phyloP scores from a whole-genome alignment of 2,888 invertebrate species.

The Brassicogethes aeneus region DNA sequence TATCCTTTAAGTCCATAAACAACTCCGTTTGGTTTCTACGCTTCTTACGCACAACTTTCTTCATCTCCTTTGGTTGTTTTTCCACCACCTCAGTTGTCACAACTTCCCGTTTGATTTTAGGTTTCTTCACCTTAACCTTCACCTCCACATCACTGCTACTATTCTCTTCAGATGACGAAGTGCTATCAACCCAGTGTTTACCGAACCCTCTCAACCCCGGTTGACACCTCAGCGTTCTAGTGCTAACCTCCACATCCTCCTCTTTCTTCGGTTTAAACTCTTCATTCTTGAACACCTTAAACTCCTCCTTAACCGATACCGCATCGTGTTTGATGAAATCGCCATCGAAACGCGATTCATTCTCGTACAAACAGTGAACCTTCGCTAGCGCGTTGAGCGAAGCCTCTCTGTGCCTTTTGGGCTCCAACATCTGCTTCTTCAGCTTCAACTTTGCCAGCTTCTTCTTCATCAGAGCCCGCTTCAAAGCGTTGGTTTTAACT shows the following conservation, averaged over 20 bases:
- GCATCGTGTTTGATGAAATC: slow-evolving; percentile 4
- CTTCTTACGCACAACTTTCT: slow-evolving; percentile 43
- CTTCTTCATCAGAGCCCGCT: slow-evolving; percentile 4
- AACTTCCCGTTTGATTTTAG: slow-evolving; percentile 30
- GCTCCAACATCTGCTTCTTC: slow-evolving; percentile 37
- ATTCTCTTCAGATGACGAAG: slow-evolving; percentile 51
- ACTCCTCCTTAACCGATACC: slow-evolving; percentile 14
- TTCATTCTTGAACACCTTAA: too few species aligned
- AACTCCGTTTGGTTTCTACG: slow-evolving; percentile 53
- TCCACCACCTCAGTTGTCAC: slow-evolving; percentile 39
- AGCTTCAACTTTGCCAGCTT: slow-evolving; percentile 34
- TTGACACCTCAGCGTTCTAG: slow-evolving; percentile 57
- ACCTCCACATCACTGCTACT: slow-evolving; percentile 28
- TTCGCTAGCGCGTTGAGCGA: slow-evolving; percentile 83
- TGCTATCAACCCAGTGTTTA: slow-evolving; percentile 78
- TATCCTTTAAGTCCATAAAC: slow-evolving; percentile 75
- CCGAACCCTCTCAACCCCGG: slow-evolving; percentile 69
- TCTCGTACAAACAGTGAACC: slow-evolving; percentile 85
- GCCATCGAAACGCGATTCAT: slow-evolving; percentile 54
- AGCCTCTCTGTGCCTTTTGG: slow-evolving; percentile 78
- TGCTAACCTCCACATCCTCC: slow-evolving; percentile 20
- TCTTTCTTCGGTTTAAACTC: too few species aligned
- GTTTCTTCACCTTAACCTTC: slow-evolving; percentile 25
- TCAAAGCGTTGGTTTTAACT: slow-evolving; percentile 6
- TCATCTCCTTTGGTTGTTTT: slow-evolving; percentile 39